Conservation (phyloP, 1,140 invertebrate species). For the Bombus balteatus region DNA sequence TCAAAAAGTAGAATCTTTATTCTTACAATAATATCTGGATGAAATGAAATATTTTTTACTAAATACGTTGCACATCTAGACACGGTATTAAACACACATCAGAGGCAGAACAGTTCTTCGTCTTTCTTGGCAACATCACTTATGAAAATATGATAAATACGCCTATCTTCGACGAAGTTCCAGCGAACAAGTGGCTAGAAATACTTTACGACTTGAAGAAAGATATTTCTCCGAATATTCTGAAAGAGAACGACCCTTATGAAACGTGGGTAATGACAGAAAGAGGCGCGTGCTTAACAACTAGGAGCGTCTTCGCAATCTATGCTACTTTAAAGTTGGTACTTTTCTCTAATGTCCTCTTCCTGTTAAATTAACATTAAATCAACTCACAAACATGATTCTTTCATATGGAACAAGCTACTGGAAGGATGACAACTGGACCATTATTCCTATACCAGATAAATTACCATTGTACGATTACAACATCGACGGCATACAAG, state of each 20-base stretch:
- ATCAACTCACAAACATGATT: not conserved
- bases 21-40: not conserved
- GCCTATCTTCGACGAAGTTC: conserved; percentile 40
- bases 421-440: conserved; percentile 70
- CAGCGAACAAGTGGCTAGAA: conserved; percentile 53
- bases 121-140: conserved; percentile 47
- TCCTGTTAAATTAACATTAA: not conserved
- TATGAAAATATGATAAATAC: conserved; percentile 47
- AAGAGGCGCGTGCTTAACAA: conserved; percentile 53
- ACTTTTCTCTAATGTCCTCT: not conserved
- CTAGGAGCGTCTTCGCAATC: conserved; percentile 20
- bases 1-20: conserved; percentile 52
- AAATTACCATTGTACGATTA: not conserved
- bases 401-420: conserved; percentile 60
- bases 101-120: conserved; percentile 62
- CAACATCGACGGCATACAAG: not conserved
- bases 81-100: conserved; percentile 57
- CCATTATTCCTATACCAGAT: conserved; percentile 27
- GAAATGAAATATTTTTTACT: not conserved
- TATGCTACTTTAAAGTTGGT: conserved; percentile 60
- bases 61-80: conserved; percentile 19
- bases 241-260: not conserved
- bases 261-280: conserved; percentile 57
- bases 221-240: not conserved
- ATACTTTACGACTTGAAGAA: conserved; percentile 61